Evolutionary conservation across 2,113 vertebrate genomes (phyloP), one percentile per base, ranked within the genome.

Genomic region (Epinephelus moara): DNA sequence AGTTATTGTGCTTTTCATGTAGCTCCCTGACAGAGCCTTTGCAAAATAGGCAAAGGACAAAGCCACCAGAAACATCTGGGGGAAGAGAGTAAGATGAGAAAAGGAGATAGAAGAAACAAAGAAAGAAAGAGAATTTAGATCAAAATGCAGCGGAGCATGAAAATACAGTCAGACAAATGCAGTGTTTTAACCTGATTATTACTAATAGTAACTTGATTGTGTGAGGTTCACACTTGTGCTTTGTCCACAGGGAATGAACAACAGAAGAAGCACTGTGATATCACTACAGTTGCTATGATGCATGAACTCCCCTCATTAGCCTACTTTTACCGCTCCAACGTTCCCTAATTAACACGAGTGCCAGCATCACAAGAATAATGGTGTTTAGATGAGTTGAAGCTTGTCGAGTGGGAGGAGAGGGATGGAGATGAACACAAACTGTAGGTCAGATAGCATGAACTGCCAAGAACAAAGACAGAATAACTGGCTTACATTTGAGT

Each of bases 1-100:
- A 10, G 98, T 99, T 91, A 98, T 97, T 90, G 97, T 97, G 87
- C 98, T 98, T 94, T 99, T 98, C 92, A 99, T 94, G 80, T 99
- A 99, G 89, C 98, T 98, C 92, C 97, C 97, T 19, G 97, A 94
- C 81, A 99, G 81, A 3, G 97, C 96, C 93, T 99, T 98, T 75
- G 97, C 95, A 94, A 99, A 98, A 92, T 97, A 99, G 89, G 97
- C 96, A 77, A 98, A 98, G 85, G 97, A 98, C 85, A 99, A 89
- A 17, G 97, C 97, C 42, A 95, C 92, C 74, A 99, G 93, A 93
- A 98, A 98, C 92, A 97, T 93, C 98, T 99, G 93, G 73, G 88
- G 88, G 85, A 87, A 60, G 11, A 75, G 30, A 53, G 18, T 9
- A 47, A 57, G 60, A 84, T 50, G 88, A 88, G 82, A 89, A 63